Base-by-base conservation (phyloP, 2,113 vertebrate species). In the Tiliqua scincoides region DNA sequence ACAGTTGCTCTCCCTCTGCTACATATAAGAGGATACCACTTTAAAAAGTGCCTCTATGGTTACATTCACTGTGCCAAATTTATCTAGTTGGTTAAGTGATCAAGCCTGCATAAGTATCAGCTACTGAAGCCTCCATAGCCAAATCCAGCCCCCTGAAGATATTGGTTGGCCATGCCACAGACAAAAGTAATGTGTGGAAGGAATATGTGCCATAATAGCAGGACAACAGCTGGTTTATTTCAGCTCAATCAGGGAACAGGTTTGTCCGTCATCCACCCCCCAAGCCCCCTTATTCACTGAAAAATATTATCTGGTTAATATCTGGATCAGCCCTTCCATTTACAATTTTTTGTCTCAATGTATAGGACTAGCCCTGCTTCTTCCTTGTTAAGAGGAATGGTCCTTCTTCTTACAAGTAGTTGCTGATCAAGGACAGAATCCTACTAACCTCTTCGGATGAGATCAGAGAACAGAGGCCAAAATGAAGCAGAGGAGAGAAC, bases 391-490 rank as follows among this genome's bases (percentile, higher is more conserved):
- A 15, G 48, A 52, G 12, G 11, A 48, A 48, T 72, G 37, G 71
- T 71, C n/a, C 23, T 1, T 43, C 18, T n/a, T 12, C 27, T 75
- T 40, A 62, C 62, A 65, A 48, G 79, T 67, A 68, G 87, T 17
- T 83, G 84, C 0, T 1, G 23, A 85, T 76, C 63, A 72, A 35
- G 27, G n/a, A 4, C 88, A 40, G 70, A 48, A 88, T 77, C 52
- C 9, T 82, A 62, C 59, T 23, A 90, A 74, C 74, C 78, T 37
- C 71, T 27, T 72, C 3, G 89, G 89, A 85, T 71, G 35, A 40
- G 63, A 87, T 48, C 43, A 8, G 88, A 77, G 80, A 57, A 27
- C 18, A 40, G 21, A 71, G 23, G 21, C 52, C 23, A 59, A 88
- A 35, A 27, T 14, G 48, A 35, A 61, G 14, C 65, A 48, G 52